Conservation (phyloP, 1,140 invertebrate genomes). For the Scaptomyza graminum region DNA sequence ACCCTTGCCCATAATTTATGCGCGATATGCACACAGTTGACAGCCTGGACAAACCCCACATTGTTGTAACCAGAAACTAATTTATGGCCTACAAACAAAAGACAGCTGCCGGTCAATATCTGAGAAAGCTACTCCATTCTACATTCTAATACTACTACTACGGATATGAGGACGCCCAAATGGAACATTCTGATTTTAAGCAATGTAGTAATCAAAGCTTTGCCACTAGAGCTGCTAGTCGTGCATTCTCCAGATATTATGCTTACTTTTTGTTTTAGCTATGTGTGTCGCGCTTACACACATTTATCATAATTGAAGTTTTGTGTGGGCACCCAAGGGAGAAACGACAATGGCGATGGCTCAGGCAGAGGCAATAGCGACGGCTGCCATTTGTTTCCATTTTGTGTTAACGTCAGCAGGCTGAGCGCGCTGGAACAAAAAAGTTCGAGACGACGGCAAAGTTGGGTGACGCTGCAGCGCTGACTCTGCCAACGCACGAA, state of each 20-base stretch:
- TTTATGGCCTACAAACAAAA: constrained; percentile 79
- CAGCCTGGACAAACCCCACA: constrained; percentile 5
- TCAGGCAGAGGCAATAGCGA: constrained; percentile 5
- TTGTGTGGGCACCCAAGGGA: constrained; percentile 28
- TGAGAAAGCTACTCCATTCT: constrained; percentile 54
- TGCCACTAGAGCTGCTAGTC: constrained; percentile 9
- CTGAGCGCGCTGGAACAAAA: constrained; percentile 71
- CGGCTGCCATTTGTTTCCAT: constrained; percentile 77
- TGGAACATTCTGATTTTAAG: constrained; percentile 3
- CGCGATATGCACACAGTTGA: constrained; percentile 44
- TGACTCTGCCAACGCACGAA: constrained; percentile 52
- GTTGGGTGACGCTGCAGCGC: constrained; percentile 36
- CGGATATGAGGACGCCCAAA: constrained; percentile 35
- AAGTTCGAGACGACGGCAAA: constrained; percentile 55
- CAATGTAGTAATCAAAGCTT: no score
- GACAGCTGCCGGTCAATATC: constrained; percentile 60
- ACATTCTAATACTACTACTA: background rate
- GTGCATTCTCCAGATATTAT: background rate
- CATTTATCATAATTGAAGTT: constrained; percentile 81
- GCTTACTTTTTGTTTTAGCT: constrained; percentile 14
- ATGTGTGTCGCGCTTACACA: constrained; percentile 24
- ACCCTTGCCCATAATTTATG: constrained; percentile 74
- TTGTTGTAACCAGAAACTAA: constrained; percentile 33
- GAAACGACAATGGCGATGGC: background rate
- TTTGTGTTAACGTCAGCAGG: constrained; percentile 79